Base-by-base conservation (phyloP, 1,140 invertebrate species). In the Periplaneta americana region DNA sequence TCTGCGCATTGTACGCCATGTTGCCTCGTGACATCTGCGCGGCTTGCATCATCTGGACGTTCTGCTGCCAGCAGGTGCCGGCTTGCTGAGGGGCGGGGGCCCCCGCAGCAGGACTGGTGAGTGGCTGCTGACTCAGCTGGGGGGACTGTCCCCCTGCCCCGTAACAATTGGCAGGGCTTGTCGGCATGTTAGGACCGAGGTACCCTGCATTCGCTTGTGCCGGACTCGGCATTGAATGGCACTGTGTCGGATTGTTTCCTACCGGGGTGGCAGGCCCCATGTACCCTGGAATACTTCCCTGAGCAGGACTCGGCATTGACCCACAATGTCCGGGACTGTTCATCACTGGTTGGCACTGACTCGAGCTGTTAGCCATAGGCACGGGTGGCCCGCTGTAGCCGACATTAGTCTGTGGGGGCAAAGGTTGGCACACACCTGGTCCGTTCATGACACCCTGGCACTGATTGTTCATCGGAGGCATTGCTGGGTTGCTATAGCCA, bases 21-120 rank as follows among this genome's bases (percentile, higher is more conserved):
- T 35, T 31, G 6, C 85, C 84, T n/a, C 78, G 66, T 0, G 80
- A 83, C 79, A 84, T 82, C 39, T 74, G 80, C 31, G 84, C 80
- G 18, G 84, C 39, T 57, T 82, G 81, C 76, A 80, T 80, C 33
- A 34, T 39, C 80, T 35, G 80, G 1, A 28, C 1, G 28, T 34
- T 28, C 15, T 66, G 34, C 18, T 74, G 57, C 31, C 37, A 66
- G n/a, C 39, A 33, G 34, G 28, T 36, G 32, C 22, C 32, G 13
- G 76, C 36, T 15, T 75, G 66, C 11, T 32, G 34, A n/a, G 91
- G 91, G 0, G 91, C 91, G 10, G 91, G 85, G 0, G 91, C 88
- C 11, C 90, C 92, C 11, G 91, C 90, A 9, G 91, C 90, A 10
- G 92, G 92, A 9, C 91, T 92, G 0, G 89, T 88, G 83, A 93